Conservation (phyloP, 2,113 vertebrate genomes). For the Cricetomys ansorgei region DNA sequence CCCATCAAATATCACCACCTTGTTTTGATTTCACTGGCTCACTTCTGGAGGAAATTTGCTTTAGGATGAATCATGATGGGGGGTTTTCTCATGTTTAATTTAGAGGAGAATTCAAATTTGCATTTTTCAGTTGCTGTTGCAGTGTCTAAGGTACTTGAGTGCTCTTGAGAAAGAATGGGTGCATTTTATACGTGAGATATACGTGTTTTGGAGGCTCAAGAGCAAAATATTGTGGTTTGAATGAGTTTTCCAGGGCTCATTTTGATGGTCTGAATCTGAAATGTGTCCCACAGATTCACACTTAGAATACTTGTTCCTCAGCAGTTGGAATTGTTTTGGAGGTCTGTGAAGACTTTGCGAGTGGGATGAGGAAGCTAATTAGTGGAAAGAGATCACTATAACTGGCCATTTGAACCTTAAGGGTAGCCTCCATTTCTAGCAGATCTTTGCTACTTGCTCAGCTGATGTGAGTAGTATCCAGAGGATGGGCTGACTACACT, state of each 20-base stretch:
- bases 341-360: neutral
- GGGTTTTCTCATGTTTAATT: neutral
- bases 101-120: neutral
- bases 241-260: neutral
- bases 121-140: neutral
- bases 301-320: neutral
- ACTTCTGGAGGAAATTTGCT: neutral
- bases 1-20: neutral
- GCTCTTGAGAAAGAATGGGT: neutral
- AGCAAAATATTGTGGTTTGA: neutral
- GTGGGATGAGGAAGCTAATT: neutral
- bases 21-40: neutral
- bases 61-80: neutral
- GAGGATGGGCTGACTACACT: neutral
- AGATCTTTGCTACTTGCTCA: neutral
- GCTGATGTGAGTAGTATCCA: neutral
- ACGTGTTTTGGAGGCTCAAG: neutral
- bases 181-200: neutral
- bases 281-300: neutral
- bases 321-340: neutral
- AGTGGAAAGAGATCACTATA: neutral
- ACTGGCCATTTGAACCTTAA: neutral
- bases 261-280: neutral
- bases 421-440: neutral
- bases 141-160: neutral